Conservation (phyloP, 2,113 vertebrate species). For the Hemiprocne comata region DNA sequence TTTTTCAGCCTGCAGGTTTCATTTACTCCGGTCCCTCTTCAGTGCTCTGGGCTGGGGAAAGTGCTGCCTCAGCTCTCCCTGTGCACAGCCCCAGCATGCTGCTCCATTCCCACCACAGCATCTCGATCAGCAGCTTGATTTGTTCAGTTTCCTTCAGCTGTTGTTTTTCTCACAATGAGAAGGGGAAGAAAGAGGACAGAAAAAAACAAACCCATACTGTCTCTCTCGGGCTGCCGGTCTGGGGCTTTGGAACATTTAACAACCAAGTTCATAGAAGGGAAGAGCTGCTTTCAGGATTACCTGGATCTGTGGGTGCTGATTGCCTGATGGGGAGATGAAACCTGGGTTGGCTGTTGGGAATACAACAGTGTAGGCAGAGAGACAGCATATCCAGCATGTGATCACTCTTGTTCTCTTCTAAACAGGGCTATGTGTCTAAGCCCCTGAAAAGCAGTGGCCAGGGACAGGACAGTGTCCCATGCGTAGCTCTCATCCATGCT, state of each 20-base stretch:
- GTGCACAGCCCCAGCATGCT: background rate
- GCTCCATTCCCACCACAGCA: background rate
- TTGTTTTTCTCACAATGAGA: background rate
- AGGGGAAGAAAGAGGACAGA: background rate
- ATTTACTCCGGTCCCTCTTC: constrained; percentile 7
- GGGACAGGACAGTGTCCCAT: background rate
- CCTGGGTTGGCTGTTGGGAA: background rate
- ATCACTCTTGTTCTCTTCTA: background rate
- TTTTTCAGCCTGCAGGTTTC: background rate
- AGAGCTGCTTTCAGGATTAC: background rate
- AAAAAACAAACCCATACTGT: background rate
- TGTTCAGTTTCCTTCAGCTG: background rate
- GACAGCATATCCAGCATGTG: background rate
- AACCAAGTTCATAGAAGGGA: background rate
- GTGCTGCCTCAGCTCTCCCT: background rate
- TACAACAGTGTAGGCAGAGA: background rate
- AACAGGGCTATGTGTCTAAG: background rate
- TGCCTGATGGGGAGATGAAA: background rate
- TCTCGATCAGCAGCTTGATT: background rate
- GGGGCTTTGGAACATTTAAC: background rate
- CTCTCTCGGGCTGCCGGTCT: background rate
- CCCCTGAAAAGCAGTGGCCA: background rate
- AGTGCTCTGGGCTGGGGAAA: background rate
- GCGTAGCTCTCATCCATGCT: background rate
- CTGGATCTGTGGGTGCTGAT: background rate